Conservation (phyloP, 2,113 vertebrate genomes). For the Myodes glareolus region DNA sequence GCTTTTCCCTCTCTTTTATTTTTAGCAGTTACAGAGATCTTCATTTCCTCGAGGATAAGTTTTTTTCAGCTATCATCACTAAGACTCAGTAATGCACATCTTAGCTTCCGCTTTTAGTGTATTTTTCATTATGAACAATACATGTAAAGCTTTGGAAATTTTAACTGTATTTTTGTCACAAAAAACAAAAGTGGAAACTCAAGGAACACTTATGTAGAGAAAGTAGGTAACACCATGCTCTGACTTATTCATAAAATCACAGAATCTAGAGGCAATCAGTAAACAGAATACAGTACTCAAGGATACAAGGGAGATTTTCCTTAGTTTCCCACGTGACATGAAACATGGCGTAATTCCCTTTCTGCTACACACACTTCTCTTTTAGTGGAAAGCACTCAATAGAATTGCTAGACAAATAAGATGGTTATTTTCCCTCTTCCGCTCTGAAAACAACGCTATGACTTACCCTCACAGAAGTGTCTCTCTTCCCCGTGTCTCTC, state of each 20-base stretch:
- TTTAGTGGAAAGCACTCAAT: conserved; percentile 49
- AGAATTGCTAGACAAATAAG: conserved; percentile 63
- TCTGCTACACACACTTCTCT: conserved; percentile 12
- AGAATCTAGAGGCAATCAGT: conserved; percentile 44
- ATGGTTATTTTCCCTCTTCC: conserved; percentile 34
- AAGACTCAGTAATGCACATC: not conserved
- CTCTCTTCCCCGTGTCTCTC: conserved; percentile 35
- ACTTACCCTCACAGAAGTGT: not conserved
- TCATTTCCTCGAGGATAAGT: not conserved
- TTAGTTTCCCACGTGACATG: conserved; percentile 38
- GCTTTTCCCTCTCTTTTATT: not conserved
- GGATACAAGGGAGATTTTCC: conserved; percentile 54
- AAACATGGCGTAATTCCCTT: conserved; percentile 43
- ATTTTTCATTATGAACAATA: conserved; percentile 45
- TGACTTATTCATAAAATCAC: conserved; percentile 71
- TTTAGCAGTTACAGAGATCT: not conserved
- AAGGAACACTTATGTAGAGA: conserved; percentile 28
- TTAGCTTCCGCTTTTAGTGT: conserved; percentile 12
- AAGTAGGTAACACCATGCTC: conserved; percentile 55
- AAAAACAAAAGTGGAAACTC: conserved; percentile 66
- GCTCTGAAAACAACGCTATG: conserved; percentile 7
- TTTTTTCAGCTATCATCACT: not conserved
- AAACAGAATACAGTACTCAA: conserved; percentile 40
- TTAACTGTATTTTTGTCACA: conserved; percentile 45
- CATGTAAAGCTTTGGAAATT: conserved; percentile 36